Percentiles rank a stretch among this genome's conserved stretches.
phyloP scores from a whole-genome alignment of 2,797 vertebrate species.

The Moxostoma hubbsi region DNA sequence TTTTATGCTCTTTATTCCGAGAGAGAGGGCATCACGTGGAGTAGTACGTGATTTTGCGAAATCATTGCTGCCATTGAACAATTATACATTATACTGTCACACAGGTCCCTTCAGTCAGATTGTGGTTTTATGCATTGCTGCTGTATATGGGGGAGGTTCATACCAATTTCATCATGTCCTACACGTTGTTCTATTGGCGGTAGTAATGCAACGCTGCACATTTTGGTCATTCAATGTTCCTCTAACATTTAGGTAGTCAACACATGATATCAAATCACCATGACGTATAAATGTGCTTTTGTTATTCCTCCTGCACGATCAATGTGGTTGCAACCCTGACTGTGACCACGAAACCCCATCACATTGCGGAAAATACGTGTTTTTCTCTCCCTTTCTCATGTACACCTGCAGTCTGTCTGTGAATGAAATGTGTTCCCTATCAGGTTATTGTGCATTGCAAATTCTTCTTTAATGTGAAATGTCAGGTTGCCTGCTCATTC shows the following conservation, averaged over 20 bases:
- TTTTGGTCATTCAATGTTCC: background rate
- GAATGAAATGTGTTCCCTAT: background rate
- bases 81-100: background rate
- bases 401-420: background rate
- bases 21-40: conserved; percentile 8
- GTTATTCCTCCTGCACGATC: background rate
- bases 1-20: background rate
- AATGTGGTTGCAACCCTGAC: conserved; percentile 17
- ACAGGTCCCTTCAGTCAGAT: background rate
- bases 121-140: background rate
- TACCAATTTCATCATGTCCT: background rate
- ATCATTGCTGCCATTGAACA: background rate
- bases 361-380: conserved; percentile 22
- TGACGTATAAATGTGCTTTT: conserved; percentile 24
- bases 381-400: background rate
- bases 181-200: background rate
- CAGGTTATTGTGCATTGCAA: background rate
- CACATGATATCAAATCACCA: conserved; percentile 3
- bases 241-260: background rate
- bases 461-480: background rate
- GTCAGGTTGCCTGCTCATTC: background rate
- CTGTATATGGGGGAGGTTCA: background rate
- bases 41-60: background rate
- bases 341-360: conserved; percentile 16
- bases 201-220: background rate